Evolutionary conservation across 2,113 vertebrate genomes (phyloP).

Genomic region (Murina feae): DNA sequence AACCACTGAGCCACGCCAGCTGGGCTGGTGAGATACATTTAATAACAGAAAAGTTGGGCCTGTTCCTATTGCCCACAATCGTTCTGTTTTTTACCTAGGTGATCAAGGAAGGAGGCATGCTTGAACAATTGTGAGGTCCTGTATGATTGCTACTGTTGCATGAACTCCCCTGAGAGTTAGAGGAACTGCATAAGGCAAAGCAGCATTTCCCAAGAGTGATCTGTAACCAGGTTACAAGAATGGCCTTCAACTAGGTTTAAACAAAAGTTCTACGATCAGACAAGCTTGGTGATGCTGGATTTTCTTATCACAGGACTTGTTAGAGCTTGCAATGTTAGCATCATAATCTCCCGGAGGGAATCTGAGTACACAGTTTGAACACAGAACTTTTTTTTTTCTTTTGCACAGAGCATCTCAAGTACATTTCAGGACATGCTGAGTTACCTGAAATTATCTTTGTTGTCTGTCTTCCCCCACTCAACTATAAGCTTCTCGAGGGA

Average conservation of each 20-base stretch:
- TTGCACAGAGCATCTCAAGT: not conserved
- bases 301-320: not conserved
- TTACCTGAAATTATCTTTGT: not conserved
- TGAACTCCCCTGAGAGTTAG: not conserved
- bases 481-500: not conserved
- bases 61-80: accelerated
- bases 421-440: not conserved
- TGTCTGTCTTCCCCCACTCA: not conserved
- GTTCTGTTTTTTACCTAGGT: not conserved
- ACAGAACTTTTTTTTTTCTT: not conserved
- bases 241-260: not conserved
- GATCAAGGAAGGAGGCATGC: not conserved
- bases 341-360: not conserved
- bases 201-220: not conserved
- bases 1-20: too few species aligned
- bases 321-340: not conserved
- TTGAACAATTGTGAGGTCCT: not conserved
- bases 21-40: slow-evolving; percentile 83
- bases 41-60: not conserved
- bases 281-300: not conserved
- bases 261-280: not conserved
- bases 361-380: not conserved
- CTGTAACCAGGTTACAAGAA: not conserved
- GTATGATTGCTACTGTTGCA: not conserved
- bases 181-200: not conserved